Conservation (phyloP, 2,113 vertebrate species). For the Calyptomena viridis region DNA sequence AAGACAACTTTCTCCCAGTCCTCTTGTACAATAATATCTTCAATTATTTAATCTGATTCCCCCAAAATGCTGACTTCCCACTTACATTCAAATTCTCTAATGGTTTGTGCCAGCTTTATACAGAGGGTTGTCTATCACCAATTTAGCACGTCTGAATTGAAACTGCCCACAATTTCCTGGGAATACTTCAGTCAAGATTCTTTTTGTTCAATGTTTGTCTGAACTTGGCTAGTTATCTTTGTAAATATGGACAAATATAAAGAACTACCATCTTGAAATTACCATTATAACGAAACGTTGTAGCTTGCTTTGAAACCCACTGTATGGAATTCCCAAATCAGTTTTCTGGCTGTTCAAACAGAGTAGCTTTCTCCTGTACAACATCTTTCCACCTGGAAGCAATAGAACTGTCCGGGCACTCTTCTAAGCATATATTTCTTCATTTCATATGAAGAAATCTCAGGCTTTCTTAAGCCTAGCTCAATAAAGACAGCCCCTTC, state of each 20-base stretch:
- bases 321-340: background rate
- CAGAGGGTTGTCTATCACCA: background rate
- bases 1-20: background rate
- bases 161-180: background rate
- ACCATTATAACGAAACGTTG: accelerated
- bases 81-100: background rate
- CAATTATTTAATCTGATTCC: background rate
- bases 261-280: background rate
- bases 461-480: background rate
- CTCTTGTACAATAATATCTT: background rate
- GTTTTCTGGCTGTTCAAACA: background rate
- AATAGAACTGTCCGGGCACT: background rate
- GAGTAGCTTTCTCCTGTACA: background rate
- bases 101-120: background rate
- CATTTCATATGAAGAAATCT: background rate
- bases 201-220: background rate
- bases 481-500: background rate
- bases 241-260: background rate
- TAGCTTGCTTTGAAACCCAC: background rate
- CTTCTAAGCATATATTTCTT: background rate
- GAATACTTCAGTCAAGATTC: background rate
- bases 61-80: background rate
- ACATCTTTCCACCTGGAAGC: background rate
- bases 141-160: background rate
- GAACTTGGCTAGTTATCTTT: background rate